These are phyloP conservation scores for Gouania willdenowi DNA, from an alignment of 2,797 vertebrate genomes.

Conservation along the genomic window DNA sequence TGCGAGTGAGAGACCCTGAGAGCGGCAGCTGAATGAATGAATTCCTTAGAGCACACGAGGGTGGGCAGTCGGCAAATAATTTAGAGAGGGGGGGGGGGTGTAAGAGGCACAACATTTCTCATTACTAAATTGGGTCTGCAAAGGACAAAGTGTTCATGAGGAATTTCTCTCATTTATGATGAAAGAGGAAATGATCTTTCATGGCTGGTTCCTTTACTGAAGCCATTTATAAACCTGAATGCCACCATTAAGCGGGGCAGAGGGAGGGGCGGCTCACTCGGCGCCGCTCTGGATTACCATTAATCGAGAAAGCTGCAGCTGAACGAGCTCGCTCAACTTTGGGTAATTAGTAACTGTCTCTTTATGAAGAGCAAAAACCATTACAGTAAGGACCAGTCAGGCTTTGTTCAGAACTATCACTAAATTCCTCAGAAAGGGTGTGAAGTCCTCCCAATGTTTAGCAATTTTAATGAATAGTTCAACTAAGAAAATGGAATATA, in stretches of 20 bases:
- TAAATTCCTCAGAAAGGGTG: conserved; percentile 19
- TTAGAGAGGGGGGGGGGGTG: conserved; percentile 37
- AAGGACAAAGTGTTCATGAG: conserved; percentile 71
- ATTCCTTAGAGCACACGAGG: conserved; percentile 60
- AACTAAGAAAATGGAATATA: conserved; percentile 23
- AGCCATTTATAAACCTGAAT: conserved; percentile 75
- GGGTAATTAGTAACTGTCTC: conserved; percentile 57
- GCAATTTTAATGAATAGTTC: conserved; percentile 20
- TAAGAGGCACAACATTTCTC: conserved; percentile 71
- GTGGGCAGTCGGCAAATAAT: conserved; percentile 63
- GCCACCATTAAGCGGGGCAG: conserved; percentile 60
- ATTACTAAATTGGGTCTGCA: conserved; percentile 80
- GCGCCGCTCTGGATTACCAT: conserved; percentile 51
- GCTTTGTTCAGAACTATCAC: conserved; percentile 27
- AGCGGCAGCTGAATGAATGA: conserved; percentile 71
- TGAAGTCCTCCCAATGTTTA: conserved; percentile 27
- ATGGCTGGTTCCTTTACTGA: conserved; percentile 65
- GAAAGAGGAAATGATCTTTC: conserved; percentile 76
- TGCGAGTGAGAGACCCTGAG: conserved; percentile 56
- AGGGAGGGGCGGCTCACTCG: conserved; percentile 31
- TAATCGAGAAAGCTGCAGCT: conserved; percentile 55
- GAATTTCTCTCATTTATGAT: conserved; percentile 72
- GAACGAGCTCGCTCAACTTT: conserved; percentile 58
- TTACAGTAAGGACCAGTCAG: conserved; percentile 35
- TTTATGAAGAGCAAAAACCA: conserved; percentile 46